Percentiles rank a stretch among this genome's conserved stretches.
Evolutionary conservation across 2,113 vertebrate species (phyloP).

Genomic region (Cochlearius cochlearius): DNA sequence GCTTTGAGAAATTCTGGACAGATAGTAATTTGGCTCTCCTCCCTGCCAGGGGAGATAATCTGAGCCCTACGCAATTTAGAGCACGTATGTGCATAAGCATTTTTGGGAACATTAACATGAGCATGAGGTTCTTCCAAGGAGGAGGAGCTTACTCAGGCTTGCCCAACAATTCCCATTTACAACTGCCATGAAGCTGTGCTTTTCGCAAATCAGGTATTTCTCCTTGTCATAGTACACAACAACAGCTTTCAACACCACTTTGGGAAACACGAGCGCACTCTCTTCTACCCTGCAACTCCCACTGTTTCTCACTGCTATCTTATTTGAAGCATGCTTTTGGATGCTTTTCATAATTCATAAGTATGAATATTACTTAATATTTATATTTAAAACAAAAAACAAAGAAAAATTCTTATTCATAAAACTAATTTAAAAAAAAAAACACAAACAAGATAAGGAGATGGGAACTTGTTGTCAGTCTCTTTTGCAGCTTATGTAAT

Average conservation of each 20-base stretch:
- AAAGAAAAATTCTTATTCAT: background rate
- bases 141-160: background rate
- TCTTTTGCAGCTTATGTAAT: background rate
- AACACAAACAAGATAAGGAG: background rate
- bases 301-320: background rate
- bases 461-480: background rate
- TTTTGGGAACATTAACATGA: background rate
- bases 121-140: background rate
- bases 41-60: background rate
- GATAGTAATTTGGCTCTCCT: constrained; percentile 4
- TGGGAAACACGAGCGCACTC: background rate
- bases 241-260: background rate
- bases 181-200: background rate
- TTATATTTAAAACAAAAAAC: background rate
- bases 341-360: background rate
- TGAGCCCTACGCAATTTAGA: background rate
- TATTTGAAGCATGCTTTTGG: background rate
- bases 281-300: background rate
- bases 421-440: background rate
- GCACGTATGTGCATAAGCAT: background rate
- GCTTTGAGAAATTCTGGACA: constrained; percentile 11
- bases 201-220: background rate
- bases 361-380: background rate
- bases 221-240: background rate
- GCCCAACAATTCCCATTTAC: background rate